A percentile compares a stretch with the other conserved stretches of the same genome.
These are phyloP conservation scores for Dryobotodes eremita DNA, from an alignment of 2,888 invertebrate species.

Conservation along the genomic window DNA sequence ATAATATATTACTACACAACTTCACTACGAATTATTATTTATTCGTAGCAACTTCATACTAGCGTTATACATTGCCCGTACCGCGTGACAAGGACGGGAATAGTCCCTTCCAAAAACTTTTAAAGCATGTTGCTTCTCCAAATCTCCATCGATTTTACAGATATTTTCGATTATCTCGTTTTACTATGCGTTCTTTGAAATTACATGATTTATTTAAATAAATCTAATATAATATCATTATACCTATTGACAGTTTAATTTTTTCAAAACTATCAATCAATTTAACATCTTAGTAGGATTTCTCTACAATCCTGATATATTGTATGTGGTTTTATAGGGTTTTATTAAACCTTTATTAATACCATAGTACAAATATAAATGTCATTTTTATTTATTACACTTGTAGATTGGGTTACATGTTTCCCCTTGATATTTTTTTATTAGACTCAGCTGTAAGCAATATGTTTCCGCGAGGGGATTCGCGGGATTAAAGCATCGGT, in stretches of 20 bases:
- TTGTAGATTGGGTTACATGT: conserved; percentile 61
- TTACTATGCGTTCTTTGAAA: neutral
- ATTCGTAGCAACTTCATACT: no score
- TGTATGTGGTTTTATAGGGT: conserved; percentile 20
- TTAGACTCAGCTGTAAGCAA: conserved; percentile 81
- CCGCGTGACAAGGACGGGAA: neutral
- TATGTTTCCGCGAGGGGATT: conserved; percentile 82
- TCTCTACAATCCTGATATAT: conserved; percentile 31
- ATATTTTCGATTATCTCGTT: neutral
- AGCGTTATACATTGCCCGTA: neutral
- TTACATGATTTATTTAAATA: neutral
- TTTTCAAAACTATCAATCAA: neutral
- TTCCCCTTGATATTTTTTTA: conserved; percentile 71
- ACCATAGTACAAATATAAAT: conserved; percentile 57
- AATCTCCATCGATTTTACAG: neutral
- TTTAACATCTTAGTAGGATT: conserved; percentile 1
- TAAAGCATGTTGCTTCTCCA: neutral
- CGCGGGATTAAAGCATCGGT: conserved; percentile 82
- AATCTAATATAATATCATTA: neutral
- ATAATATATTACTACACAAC: neutral
- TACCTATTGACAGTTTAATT: neutral
- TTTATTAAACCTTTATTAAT: conserved; percentile 61
- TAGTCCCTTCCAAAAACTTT: neutral
- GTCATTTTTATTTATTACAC: conserved; percentile 69
- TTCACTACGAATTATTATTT: no score